phyloP scores from a whole-genome alignment of 2,113 vertebrate species.

The Upupa epops region DNA sequence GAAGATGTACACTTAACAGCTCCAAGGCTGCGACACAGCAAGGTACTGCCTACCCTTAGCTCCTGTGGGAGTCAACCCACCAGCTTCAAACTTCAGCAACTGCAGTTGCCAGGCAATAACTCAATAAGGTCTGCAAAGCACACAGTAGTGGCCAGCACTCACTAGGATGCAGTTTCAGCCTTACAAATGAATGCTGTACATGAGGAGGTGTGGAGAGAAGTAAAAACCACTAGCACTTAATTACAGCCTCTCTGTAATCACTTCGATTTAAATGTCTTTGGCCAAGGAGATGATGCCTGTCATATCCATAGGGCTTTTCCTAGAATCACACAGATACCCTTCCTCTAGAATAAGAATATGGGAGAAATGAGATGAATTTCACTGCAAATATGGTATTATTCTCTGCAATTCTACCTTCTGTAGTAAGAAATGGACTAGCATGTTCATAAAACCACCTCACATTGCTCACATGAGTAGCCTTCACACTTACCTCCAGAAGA shows the following conservation, averaged over 20 bases:
- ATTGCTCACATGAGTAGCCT: not conserved
- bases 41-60: not conserved
- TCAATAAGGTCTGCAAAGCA: not conserved
- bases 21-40: not conserved
- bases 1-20: not conserved
- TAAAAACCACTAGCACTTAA: not conserved
- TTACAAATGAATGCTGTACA: not conserved
- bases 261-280: not conserved
- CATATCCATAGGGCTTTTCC: not conserved
- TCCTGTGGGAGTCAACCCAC: not conserved
- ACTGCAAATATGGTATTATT: not conserved
- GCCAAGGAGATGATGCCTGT: not conserved
- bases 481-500: not conserved
- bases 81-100: slow-evolving; percentile 16
- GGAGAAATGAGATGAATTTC: not conserved
- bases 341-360: not conserved
- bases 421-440: not conserved
- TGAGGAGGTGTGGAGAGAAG: accelerated
- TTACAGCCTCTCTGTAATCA: not conserved
- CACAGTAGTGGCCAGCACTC: not conserved
- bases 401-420: not conserved
- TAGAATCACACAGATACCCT: not conserved
- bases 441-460: not conserved
- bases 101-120: not conserved
- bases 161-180: not conserved